Base-by-base conservation (phyloP, 2,113 vertebrate species). In the Thinocorus orbignyianus region DNA sequence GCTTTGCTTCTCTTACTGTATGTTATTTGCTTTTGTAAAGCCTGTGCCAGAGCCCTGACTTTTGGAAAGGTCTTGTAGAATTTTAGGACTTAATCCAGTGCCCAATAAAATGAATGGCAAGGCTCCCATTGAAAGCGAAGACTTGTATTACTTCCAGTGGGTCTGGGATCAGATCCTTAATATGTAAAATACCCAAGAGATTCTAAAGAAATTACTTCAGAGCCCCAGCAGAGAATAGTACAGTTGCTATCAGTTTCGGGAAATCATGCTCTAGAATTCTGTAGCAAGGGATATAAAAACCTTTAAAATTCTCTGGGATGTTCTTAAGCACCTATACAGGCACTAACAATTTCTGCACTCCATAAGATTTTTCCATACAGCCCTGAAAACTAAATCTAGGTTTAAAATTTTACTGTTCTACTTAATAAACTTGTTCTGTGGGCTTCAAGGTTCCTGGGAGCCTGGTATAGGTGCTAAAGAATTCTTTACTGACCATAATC, bases 31-130 rank as follows among this genome's bases (percentile, higher is more conserved):
- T 95, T 97, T 87, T 77, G 82, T 91, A 92, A 60, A 92, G 31
- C 65, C 71, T 87, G 66, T 91, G 96, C 94, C 96, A 96, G 84
- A 94, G 74, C 62, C 81, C 66, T 58, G 46, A 76, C 69, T 95
- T 95, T 87, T 95, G 96, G 95, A 96, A 95, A 78, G 46, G 1
- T 69, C 57, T 69, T 65, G 28, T 28, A 93, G 96, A 95, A 91
- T 95, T 97, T 96, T 95, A 92, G 94, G 92, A 91, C 92, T 78
- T 82, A 87, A 89, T 94, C 94, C 92, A 96, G 81, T 92, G 93
- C 93, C 91, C 92, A 96, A 90, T 97, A 97, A 96, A 97, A 92
- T 84, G 61, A 94, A 94, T 96, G 96, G 93, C 96, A 95, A 94
- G 58, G 57, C 83, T 97, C 95, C 92, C 86, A 87, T 10, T 89